Evolutionary conservation across 2,113 vertebrate genomes (phyloP), one percentile per base, ranked within the genome.

Genomic region (Colaptes auratus): DNA sequence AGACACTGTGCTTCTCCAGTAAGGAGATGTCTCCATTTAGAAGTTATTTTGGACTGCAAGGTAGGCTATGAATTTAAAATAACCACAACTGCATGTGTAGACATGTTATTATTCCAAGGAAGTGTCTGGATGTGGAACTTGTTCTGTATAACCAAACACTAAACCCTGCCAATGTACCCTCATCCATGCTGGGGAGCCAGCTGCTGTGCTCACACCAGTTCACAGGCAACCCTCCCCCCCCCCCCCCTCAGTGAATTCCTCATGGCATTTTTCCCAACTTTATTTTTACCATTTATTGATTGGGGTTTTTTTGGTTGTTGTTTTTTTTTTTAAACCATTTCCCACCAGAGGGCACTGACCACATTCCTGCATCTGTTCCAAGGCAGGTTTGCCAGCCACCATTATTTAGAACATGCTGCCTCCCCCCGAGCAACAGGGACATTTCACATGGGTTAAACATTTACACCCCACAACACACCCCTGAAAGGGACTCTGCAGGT

Each of bases 111-210:
- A 46, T 46, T 64, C 50, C 3, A 1, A 18, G 31, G 42, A 65
- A 31, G 28, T 11, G 27, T n/a, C 55, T 0, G 1, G 39, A 67
- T 27, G 19, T 5, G 25, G n/a, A 31, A 31, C 24, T 15, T 31
- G 7, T 42, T 35, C 71, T 30, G 33, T 60, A 9, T 3, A 70
- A 66, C 9, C 53, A 33, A 33, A 21, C 31, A 4, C 48, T 7
- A 6, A 31, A 19, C 48, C 28, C 3, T 35, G 8, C 42, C 1
- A 1, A 7, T 1, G 2, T 5, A 39, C 28, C 63, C 35, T n/a
- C 33, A 18, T 39, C 20, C 12, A 5, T 1, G 17, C 56, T 59
- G 31, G 19, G 50, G 50, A 52, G 50, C 48, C 23, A 6, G 11
- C 48, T 50, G 21, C 48, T 50, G 48, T 23, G 20, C 21, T 50